Conservation (phyloP, 2,888 invertebrate species). For the Sympetrum striolatum region DNA sequence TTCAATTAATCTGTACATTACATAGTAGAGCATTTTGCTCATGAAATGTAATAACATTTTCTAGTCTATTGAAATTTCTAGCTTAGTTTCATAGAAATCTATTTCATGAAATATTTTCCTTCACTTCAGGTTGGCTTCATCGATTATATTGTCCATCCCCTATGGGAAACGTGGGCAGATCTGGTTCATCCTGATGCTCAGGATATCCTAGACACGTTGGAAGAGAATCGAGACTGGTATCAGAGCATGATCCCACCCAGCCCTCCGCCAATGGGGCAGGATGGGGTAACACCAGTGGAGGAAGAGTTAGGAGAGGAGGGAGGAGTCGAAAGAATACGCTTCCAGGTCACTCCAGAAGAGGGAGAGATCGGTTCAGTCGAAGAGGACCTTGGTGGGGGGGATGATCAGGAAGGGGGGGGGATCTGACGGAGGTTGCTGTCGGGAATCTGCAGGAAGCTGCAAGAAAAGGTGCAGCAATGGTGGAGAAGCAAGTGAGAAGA, state of each 20-base stretch:
- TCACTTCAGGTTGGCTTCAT: constrained; percentile 88
- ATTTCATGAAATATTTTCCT: neutral
- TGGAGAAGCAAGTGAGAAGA: constrained; percentile 61
- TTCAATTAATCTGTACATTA: too few species aligned
- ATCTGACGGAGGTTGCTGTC: constrained; percentile 90
- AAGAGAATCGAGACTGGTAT: constrained; percentile 98
- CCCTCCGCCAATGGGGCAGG: constrained; percentile 74
- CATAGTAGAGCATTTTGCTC: too few species aligned
- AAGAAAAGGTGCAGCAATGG: constrained; percentile 88
- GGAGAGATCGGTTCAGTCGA: constrained; percentile 64
- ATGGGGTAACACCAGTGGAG: constrained; percentile 63
- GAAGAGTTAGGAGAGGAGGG: constrained; percentile 51
- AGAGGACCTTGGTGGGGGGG: constrained; percentile 63
- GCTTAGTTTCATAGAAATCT: neutral
- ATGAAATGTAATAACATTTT: too few species aligned
- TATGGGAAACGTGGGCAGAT: constrained; percentile 99
- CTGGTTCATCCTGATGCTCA: constrained; percentile 99
- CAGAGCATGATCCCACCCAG: constrained; percentile 93
- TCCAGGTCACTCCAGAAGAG: constrained; percentile 80
- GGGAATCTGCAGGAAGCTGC: constrained; percentile 88
- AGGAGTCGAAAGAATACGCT: constrained; percentile 61
- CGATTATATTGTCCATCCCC: constrained; percentile 98
- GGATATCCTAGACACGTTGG: constrained; percentile 95
- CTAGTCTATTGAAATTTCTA: too few species aligned
- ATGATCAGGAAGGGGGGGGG: constrained; percentile 65